phyloP scores from a whole-genome alignment of 2,888 invertebrate species.

The Hypolimnas misippus region DNA sequence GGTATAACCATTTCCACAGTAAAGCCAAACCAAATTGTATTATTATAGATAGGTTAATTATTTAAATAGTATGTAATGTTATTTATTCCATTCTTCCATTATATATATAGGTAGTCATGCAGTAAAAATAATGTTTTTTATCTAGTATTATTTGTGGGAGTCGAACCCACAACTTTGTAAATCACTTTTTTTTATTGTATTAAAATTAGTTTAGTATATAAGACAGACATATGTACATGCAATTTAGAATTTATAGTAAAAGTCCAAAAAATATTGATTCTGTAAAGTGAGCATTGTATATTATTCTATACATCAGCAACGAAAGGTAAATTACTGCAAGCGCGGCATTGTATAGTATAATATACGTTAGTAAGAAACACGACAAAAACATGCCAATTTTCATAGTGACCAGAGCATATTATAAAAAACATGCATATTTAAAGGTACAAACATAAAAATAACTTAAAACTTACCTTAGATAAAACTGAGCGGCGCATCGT shows the following conservation, averaged over 20 bases:
- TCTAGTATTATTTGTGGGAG: too few relatives aligned
- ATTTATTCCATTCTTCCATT: too few relatives aligned
- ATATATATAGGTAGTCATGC: too few relatives aligned
- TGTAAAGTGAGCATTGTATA: conserved; percentile 15
- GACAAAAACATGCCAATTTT: conserved; percentile 28
- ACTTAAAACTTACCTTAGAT: conserved; percentile 27
- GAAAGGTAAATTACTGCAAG: conserved; percentile 33
- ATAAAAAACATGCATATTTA: conserved; percentile 19
- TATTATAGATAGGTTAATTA: too few relatives aligned
- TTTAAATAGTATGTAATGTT: too few relatives aligned
- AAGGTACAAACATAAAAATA: conserved; percentile 22
- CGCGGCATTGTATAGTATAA: conserved; percentile 31
- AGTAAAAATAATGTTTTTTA: too few relatives aligned
- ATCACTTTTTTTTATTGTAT: too few relatives aligned
- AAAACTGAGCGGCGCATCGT: conserved; percentile 32
- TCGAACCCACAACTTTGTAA: too few relatives aligned
- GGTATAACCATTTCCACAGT: too few relatives aligned
- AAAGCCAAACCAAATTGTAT: too few relatives aligned
- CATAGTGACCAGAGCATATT: conserved; percentile 20
- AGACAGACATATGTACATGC: conserved; percentile 9
- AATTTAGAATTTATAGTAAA: conserved; percentile 26
- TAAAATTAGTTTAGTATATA: neutral
- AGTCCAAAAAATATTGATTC: conserved; percentile 20
- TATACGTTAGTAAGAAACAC: conserved; percentile 33
- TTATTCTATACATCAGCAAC: conserved; percentile 19